These are phyloP conservation scores for Pomatostomus ruficeps DNA, from an alignment of 2,113 vertebrate species.

Conservation along the genomic window DNA sequence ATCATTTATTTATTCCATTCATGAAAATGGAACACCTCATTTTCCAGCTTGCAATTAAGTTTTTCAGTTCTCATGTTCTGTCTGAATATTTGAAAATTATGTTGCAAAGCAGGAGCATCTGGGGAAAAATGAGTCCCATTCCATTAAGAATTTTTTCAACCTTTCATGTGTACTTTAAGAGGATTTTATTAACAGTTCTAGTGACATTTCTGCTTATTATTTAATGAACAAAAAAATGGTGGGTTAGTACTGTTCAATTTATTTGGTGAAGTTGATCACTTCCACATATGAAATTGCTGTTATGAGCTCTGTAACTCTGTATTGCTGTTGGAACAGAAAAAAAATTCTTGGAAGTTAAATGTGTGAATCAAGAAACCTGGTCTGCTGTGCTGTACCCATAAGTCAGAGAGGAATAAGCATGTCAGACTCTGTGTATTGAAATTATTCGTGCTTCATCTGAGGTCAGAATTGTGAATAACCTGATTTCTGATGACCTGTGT, in stretches of 20 bases:
- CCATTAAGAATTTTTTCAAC: neutral
- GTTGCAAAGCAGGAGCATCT: neutral
- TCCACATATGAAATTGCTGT: neutral
- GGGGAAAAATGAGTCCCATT: neutral
- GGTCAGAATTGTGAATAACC: neutral
- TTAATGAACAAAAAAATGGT: neutral
- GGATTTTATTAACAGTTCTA: neutral
- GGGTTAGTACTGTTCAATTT: neutral
- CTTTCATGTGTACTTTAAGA: neutral
- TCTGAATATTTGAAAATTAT: neutral
- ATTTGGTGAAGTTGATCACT: neutral
- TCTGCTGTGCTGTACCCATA: neutral
- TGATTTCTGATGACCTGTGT: neutral
- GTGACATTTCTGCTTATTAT: neutral
- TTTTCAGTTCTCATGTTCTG: neutral
- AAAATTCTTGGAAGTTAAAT: neutral
- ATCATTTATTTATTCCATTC: neutral
- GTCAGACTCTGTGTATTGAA: neutral
- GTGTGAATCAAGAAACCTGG: neutral
- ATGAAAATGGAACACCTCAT: neutral
- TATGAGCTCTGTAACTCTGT: neutral
- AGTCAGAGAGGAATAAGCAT: neutral
- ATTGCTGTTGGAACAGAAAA: neutral
- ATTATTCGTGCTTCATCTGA: neutral
- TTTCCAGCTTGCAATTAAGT: neutral